phyloP scores from a whole-genome alignment of 2,888 invertebrate species.

The Catocala nupta region DNA sequence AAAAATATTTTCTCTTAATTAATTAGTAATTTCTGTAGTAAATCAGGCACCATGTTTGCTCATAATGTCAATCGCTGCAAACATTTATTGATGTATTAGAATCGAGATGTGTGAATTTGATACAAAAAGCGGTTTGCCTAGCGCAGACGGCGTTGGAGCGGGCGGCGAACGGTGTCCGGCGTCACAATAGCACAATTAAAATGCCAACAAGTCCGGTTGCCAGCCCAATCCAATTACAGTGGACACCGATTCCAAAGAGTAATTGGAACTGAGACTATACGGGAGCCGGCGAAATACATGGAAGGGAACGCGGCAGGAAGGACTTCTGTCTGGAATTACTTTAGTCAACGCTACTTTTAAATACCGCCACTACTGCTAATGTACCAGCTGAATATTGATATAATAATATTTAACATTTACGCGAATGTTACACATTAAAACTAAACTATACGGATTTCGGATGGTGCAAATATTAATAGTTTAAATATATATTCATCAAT shows the following conservation, averaged over 20 bases:
- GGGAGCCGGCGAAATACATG: slow-evolving; percentile 75
- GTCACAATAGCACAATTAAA: slow-evolving; percentile 88
- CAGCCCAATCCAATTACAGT: slow-evolving; percentile 86
- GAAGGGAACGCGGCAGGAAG: slow-evolving; percentile 65
- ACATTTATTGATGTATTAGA: slow-evolving; percentile 48
- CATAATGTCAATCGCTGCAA: slow-evolving; percentile 11
- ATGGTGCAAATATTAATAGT: no score
- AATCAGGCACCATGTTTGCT: slow-evolving; percentile 5
- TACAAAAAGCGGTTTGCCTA: slow-evolving; percentile 79
- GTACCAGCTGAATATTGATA: background rate
- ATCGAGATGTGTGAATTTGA: slow-evolving; percentile 59
- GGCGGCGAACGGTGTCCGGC: slow-evolving; percentile 76
- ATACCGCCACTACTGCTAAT: slow-evolving; percentile 3
- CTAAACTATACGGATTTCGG: no score
- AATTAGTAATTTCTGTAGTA: background rate
- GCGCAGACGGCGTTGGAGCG: slow-evolving; percentile 69
- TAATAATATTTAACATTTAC: no score
- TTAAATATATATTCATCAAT: no score
- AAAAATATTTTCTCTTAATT: background rate
- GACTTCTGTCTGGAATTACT: slow-evolving; percentile 61
- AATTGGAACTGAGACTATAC: slow-evolving; percentile 82
- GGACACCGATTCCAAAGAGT: slow-evolving; percentile 86
- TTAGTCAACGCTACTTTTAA: slow-evolving; percentile 48
- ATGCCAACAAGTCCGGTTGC: slow-evolving; percentile 87
- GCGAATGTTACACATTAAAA: no score